Conservation (phyloP, 2,113 vertebrate genomes). For the Talpa occidentalis region DNA sequence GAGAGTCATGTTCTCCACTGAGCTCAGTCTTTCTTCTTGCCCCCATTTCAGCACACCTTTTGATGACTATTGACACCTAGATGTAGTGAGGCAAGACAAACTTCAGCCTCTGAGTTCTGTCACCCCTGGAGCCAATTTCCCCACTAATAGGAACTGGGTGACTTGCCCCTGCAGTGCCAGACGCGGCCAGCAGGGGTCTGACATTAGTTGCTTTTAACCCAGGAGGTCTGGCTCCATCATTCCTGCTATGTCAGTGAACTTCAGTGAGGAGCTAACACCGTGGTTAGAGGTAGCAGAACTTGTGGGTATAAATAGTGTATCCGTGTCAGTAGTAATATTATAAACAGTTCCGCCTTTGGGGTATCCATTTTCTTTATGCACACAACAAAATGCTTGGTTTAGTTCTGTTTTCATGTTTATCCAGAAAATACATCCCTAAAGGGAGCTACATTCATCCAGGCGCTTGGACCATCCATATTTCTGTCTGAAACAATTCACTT, state of each 20-base stretch:
- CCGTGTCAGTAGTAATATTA: constrained; percentile 15
- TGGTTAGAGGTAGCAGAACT: neutral
- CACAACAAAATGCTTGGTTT: constrained; percentile 48
- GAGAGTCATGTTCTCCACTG: neutral
- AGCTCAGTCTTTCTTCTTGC: neutral
- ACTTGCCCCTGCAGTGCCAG: constrained; percentile 53
- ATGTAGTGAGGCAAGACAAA: neutral
- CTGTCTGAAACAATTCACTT: constrained; percentile 22
- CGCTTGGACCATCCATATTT: constrained; percentile 19
- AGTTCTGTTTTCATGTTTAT: constrained; percentile 49
- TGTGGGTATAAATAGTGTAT: neutral
- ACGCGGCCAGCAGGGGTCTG: constrained; percentile 79
- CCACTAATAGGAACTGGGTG: neutral
- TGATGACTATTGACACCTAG: neutral
- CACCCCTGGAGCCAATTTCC: neutral
- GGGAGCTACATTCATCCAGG: neutral
- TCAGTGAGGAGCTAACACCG: neutral
- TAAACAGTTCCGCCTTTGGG: constrained; percentile 12
- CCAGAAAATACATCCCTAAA: constrained; percentile 54
- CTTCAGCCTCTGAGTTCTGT: neutral
- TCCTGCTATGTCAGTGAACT: neutral
- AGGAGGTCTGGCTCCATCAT: neutral
- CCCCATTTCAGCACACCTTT: neutral
- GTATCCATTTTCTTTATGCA: constrained; percentile 46
- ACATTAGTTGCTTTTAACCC: constrained; percentile 75